Base-by-base conservation (phyloP, 1,140 invertebrate species). In the Samia ricini region DNA sequence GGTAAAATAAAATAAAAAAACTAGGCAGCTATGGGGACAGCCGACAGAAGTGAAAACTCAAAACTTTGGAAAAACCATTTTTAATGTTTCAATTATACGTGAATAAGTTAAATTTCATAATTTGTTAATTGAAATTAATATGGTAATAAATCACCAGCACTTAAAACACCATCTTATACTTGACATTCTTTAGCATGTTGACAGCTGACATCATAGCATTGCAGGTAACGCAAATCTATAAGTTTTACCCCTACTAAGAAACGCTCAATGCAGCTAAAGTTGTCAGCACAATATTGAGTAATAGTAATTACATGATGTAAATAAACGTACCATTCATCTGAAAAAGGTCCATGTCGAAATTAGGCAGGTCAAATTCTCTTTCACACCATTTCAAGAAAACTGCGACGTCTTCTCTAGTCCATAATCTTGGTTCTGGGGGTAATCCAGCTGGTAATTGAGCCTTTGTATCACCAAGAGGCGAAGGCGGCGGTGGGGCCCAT, bases 281-380 rank as follows among this genome's bases (percentile, higher is more conserved):
- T 48, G 2, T n/a, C 1, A 48, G 12, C 18, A 48, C 1, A n/a
- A 10, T 15, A n/a, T 10, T 6, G 18, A 48, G 18, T 6, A n/a
- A 48, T 15, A 48, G 36, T 48, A 15, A 48, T 48, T 23, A 52
- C 10, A 52, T 12, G 19, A 21, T 22, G 15, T 2, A 7, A 24
- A 18, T n/a, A 36, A 63, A 69, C 90, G 92, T 92, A 94, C 98
- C 98, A 88, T 99, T 99, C 97, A 99, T 98, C 91, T 98, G 97
- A 87, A 99, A 98, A 91, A 97, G 94, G 76, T 98, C 97, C 93
- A 97, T 95, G 80, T 98, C 96, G 76, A 99, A 95, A 61, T 95
- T 93, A 18, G 97, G 97, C 59, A 99, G 90, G 79, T 98, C 97
- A 82, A 97, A 99, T 89, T 98, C 97, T 49, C 96, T 92, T 83